Evolutionary conservation across 2,113 vertebrate species (phyloP).

Genomic region (Pteropus alecto): DNA sequence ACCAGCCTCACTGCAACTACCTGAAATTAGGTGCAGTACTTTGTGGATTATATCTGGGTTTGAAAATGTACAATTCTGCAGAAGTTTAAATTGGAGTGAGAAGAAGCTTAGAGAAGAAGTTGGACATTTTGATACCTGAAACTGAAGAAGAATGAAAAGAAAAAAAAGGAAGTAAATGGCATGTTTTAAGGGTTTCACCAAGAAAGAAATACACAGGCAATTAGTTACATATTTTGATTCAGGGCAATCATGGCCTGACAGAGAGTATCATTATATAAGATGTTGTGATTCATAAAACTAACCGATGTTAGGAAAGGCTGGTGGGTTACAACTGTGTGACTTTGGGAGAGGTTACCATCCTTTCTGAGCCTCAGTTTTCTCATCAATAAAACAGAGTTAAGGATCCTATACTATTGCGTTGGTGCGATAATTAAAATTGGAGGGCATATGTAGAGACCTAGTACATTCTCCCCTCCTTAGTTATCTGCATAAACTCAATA

Average conservation of each 20-base stretch:
- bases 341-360: not conserved
- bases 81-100: not conserved
- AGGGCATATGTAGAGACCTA: not conserved
- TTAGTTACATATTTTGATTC: constrained; percentile 23
- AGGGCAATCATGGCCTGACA: not conserved
- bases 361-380: not conserved
- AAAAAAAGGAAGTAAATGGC: not conserved
- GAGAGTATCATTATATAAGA: not conserved
- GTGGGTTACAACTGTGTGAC: not conserved
- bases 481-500: not conserved
- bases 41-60: not conserved
- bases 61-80: not conserved
- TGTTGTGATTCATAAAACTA: not conserved
- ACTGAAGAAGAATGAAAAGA: not conserved
- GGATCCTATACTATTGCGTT: not conserved
- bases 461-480: accelerated
- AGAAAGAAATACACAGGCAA: not conserved
- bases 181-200: not conserved
- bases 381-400: not conserved
- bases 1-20: not conserved
- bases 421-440: not conserved
- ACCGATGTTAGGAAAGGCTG: not conserved
- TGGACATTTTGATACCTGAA: constrained; percentile 12
- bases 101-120: constrained; percentile 2
- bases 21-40: constrained; percentile 7